Base-by-base conservation (phyloP, 2,888 invertebrate species). In the Zygogramma bicolorata region DNA sequence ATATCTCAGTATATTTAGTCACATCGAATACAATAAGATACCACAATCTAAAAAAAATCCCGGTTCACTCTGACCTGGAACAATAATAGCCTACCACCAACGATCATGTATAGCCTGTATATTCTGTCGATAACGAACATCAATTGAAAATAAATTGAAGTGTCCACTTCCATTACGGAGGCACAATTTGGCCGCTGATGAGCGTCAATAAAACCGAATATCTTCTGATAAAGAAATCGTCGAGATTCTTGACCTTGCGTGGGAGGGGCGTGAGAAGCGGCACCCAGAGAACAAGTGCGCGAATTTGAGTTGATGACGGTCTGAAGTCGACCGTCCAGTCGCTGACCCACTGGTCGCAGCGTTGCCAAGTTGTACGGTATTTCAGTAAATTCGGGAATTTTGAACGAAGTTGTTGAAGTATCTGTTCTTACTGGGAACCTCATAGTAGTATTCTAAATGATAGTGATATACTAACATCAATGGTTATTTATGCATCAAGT, bases 201-300 rank as follows among this genome's bases (percentile, higher is more conserved):
- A 65, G 73, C 67, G 73, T 76, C 76, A 75, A 78, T 79, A 75
- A 76, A 79, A 78, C 77, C 76, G 70, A 75, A 76, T 74, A 60
- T 65, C 69, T 75, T 75, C 18, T 46, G 46, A 77, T 78, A 77
- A 77, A 78, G 76, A 74, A 77, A 78, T 79, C 77, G 77, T 79
- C 74, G 77, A 79, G 78, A 80, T 79, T 77, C 77, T 79, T 80
- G 79, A 80, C 79, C 80, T 80, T 77, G 80, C 79, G 80, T 80
- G 62, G 80, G 80, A 70, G 80, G 72, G 73, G 72, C 79, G 80
- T 80, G 80, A 80, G 80, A 80, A 80, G 75, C 65, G 61, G 46
- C 74, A 57, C 40, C 53, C 65, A 59, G 53, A 61, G 65, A 78
- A 75, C 79, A 78, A 78, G 79, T 78, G 79, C 79, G 78, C 79